These are phyloP conservation scores for Asobara japonica DNA, from an alignment of 1,140 invertebrate species.

Conservation along the genomic window DNA sequence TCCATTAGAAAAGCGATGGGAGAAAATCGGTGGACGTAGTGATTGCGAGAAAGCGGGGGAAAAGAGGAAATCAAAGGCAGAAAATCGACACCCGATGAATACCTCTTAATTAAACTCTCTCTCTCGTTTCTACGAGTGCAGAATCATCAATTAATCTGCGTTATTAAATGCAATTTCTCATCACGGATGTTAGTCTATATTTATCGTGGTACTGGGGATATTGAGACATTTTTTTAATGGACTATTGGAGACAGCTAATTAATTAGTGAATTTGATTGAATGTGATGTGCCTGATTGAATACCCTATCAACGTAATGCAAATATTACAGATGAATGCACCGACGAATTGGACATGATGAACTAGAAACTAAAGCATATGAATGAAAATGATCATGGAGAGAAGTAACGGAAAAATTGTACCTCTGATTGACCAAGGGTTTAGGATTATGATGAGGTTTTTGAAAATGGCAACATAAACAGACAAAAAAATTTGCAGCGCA, in stretches of 20 bases:
- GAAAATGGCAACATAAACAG: no score
- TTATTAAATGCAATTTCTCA: slow-evolving; percentile 32
- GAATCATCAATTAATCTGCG: slow-evolving; percentile 30
- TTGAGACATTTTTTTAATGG: not conserved
- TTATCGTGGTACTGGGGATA: not conserved
- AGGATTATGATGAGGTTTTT: no score
- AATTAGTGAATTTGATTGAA: not conserved
- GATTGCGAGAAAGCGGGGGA: no score
- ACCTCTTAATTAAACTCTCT: slow-evolving; percentile 16
- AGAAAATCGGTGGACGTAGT: not conserved
- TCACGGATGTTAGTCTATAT: not conserved
- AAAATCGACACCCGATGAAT: slow-evolving; percentile 4
- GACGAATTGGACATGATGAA: not conserved
- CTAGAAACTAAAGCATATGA: not conserved
- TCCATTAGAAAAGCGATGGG: not conserved
- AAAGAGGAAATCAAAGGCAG: not conserved
- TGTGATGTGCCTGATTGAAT: not conserved
- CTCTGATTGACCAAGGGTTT: no score
- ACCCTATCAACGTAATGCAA: not conserved
- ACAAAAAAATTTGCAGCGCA: no score
- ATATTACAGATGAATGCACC: not conserved
- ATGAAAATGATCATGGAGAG: not conserved
- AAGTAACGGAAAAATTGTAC: no score
- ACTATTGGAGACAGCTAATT: not conserved
- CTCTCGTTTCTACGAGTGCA: not conserved